Conservation (phyloP, 2,797 vertebrate species). For the Acanthornis magna region DNA sequence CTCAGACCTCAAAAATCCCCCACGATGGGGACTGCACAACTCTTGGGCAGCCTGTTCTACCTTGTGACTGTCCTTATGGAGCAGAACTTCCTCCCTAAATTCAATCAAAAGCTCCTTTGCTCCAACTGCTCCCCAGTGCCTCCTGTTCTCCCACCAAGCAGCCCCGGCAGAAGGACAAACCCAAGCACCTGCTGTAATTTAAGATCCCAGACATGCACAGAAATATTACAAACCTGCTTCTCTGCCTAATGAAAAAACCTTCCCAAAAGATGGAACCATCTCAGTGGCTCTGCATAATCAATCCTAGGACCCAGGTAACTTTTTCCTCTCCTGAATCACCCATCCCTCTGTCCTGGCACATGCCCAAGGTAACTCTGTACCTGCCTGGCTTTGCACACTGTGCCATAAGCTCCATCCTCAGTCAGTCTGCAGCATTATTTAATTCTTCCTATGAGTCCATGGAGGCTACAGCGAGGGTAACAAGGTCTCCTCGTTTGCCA, state of each 20-base stretch:
- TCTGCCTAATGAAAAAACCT: neutral
- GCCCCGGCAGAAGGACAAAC: neutral
- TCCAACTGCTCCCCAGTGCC: rapidly evolving
- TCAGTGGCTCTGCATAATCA: neutral
- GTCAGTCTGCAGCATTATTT: neutral
- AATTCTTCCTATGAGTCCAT: neutral
- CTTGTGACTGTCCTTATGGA: rapidly evolving
- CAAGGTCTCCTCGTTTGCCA: neutral
- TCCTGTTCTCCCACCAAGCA: neutral
- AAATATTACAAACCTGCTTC: neutral
- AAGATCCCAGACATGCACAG: neutral
- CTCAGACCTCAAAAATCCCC: neutral
- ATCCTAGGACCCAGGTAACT: rapidly evolving
- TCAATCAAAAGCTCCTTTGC: neutral
- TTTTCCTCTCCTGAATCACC: neutral
- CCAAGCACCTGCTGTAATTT: neutral
- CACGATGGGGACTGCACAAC: neutral
- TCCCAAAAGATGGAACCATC: neutral
- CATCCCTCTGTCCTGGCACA: neutral
- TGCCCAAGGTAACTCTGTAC: neutral
- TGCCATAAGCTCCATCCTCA: neutral
- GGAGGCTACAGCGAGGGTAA: neutral
- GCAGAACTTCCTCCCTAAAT: neutral
- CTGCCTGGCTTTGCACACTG: neutral
- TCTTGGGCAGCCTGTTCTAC: neutral